Evolutionary conservation across 2,113 vertebrate genomes (phyloP).

Genomic region (Amphiprion percula): DNA sequence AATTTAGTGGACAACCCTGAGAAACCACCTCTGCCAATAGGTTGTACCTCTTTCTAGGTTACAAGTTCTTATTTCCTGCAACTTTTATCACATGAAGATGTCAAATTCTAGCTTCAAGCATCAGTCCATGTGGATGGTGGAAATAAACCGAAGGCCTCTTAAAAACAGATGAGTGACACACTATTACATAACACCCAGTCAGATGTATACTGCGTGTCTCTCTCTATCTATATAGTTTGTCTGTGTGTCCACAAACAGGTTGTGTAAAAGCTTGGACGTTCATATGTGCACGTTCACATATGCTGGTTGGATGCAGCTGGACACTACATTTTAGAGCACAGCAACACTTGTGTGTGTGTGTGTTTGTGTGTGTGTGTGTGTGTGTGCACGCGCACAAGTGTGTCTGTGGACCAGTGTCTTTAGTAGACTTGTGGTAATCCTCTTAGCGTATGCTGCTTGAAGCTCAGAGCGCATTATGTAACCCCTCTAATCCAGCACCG

Average conservation of each 20-base stretch:
- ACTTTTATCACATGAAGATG: neutral
- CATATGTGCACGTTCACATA: neutral
- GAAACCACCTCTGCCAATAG: no score
- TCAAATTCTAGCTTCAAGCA: neutral
- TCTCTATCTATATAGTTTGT: slow-evolving; percentile 5
- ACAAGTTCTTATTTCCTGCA: neutral
- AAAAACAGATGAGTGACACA: slow-evolving; percentile 31
- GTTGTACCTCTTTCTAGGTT: neutral
- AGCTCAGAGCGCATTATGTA: slow-evolving; percentile 83
- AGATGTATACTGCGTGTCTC: slow-evolving; percentile 1
- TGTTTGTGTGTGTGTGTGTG: slow-evolving; percentile 31
- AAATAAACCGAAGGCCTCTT: slow-evolving; percentile 9
- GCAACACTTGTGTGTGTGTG: slow-evolving; percentile 12
- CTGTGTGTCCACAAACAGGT: slow-evolving; percentile 34
- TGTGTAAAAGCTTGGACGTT: slow-evolving; percentile 2
- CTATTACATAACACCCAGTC: slow-evolving; percentile 58
- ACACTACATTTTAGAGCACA: slow-evolving; percentile 21
- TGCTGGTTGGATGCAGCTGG: slow-evolving; percentile 12
- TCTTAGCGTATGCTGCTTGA: slow-evolving; percentile 83
- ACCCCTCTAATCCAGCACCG: slow-evolving; percentile 79
- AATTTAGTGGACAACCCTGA: no score
- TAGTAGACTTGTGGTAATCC: slow-evolving; percentile 82
- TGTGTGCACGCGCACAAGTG: slow-evolving; percentile 28
- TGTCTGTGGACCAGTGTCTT: slow-evolving; percentile 75
- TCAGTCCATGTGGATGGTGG: neutral